Percentiles rank a stretch among this genome's conserved stretches.
Evolutionary conservation across 1,140 invertebrate species (phyloP).

Genomic region (Bactericera cockerelli): DNA sequence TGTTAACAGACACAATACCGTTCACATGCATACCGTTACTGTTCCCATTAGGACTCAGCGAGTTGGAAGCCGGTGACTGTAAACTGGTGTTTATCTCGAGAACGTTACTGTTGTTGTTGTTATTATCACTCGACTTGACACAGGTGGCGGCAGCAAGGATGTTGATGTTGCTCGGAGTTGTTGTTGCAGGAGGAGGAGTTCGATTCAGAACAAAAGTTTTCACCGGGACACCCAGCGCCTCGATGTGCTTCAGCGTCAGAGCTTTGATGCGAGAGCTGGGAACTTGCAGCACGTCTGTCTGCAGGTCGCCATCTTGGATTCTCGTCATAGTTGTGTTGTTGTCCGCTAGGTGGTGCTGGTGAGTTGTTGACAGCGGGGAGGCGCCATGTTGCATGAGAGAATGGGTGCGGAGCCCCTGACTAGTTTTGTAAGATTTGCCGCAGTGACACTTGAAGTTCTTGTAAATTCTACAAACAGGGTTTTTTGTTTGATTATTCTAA

Average conservation of each 20-base stretch:
- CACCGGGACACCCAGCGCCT: constrained; percentile 22
- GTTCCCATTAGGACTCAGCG: no score
- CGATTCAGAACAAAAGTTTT: constrained; percentile 24
- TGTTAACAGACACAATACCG: no score
- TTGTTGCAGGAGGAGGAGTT: neutral
- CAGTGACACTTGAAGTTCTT: constrained; percentile 65
- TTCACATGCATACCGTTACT: no score
- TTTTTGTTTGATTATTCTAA: no score
- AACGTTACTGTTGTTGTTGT: no score
- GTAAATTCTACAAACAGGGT: constrained; percentile 41
- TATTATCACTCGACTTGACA: no score
- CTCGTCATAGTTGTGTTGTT: neutral
- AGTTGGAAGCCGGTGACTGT: no score
- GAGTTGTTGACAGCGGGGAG: constrained; percentile 22
- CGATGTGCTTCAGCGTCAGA: constrained; percentile 23
- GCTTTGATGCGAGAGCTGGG: constrained; percentile 21
- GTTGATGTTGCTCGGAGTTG: no score
- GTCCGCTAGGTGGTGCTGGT: constrained; percentile 5
- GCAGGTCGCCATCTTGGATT: constrained; percentile 2
- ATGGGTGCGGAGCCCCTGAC: constrained; percentile 56
- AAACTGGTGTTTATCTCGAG: no score
- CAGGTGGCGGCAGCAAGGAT: no score
- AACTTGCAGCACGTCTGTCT: constrained; percentile 21
- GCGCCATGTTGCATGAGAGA: constrained; percentile 39
- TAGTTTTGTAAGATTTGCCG: constrained; percentile 66